These are phyloP conservation scores for Triops longicaudatus DNA, from an alignment of 1,140 invertebrate species.

Conservation along the genomic window DNA sequence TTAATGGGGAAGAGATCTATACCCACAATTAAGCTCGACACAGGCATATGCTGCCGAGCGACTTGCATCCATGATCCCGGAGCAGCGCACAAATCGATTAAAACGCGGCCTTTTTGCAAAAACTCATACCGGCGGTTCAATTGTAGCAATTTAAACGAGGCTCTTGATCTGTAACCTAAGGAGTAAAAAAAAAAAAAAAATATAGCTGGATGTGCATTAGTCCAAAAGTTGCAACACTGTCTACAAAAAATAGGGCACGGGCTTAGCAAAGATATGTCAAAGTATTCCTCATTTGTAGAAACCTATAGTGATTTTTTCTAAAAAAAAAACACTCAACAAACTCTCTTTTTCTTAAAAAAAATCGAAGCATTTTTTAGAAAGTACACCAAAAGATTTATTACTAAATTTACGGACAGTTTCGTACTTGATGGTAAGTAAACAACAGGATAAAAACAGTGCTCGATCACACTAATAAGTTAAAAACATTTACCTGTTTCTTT, in stretches of 20 bases:
- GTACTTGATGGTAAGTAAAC: neutral
- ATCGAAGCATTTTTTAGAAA: too few species aligned
- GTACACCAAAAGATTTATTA: too few species aligned
- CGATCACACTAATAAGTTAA: too few species aligned
- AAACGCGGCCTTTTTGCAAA: conserved; percentile 88
- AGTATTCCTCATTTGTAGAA: neutral
- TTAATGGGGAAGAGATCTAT: conserved; percentile 95
- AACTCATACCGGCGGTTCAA: conserved; percentile 96
- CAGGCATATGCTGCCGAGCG: conserved; percentile 95
- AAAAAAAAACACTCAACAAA: too few species aligned
- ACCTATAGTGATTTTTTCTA: too few species aligned
- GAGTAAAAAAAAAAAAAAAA: conserved; percentile 32
- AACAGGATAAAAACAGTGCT: too few species aligned
- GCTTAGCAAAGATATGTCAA: neutral
- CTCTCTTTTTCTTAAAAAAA: too few species aligned
- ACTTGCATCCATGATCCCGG: conserved; percentile 99
- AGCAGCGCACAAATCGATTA: conserved; percentile 96
- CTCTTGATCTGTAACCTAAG: conserved; percentile 88
- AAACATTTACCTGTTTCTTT: conserved; percentile 83
- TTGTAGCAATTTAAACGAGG: conserved; percentile 97
- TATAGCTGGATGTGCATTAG: conserved; percentile 17
- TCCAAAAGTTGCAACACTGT: neutral
- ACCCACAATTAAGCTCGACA: conserved; percentile 87
- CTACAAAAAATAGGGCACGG: neutral
- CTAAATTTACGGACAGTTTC: too few species aligned